Percentiles rank a stretch among this genome's conserved stretches.
Conservation (phyloP, 2,113 vertebrate genomes). For the Oreochromis aureus region DNA sequence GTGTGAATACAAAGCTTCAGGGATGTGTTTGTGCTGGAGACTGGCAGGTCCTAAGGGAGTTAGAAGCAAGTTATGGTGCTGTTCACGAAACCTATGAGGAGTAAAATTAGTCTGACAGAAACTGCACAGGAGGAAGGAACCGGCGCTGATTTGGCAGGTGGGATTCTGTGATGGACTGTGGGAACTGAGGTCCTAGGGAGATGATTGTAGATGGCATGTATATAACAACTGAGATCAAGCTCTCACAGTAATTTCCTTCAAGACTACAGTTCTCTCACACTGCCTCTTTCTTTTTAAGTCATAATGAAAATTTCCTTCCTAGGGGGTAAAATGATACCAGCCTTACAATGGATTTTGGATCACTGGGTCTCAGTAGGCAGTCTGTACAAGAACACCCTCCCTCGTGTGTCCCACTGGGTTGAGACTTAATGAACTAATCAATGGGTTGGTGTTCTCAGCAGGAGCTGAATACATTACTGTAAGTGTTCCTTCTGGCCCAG, state of each 20-base stretch:
- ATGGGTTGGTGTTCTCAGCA: neutral
- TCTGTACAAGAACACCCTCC: neutral
- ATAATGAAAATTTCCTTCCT: neutral
- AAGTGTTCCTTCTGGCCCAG: neutral
- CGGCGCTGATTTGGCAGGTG: neutral
- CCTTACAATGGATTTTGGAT: neutral
- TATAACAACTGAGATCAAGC: neutral
- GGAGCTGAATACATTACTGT: constrained; percentile 2
- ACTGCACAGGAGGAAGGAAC: neutral
- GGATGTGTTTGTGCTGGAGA: constrained; percentile 7
- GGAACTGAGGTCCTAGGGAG: neutral
- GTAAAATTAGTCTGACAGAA: neutral
- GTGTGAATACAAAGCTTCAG: constrained; percentile 4
- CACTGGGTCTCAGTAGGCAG: neutral
- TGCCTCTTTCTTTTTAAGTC: neutral
- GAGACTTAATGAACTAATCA: constrained; percentile 31
- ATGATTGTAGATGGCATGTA: neutral
- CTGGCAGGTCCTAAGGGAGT: neutral
- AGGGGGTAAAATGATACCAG: neutral
- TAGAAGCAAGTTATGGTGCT: neutral
- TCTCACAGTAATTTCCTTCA: neutral
- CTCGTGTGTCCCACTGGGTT: neutral
- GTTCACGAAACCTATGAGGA: neutral
- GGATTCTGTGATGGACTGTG: neutral
- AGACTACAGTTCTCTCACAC: neutral